Base-by-base conservation (phyloP, 2,797 vertebrate genomes). In the Mastacembelus armatus region DNA sequence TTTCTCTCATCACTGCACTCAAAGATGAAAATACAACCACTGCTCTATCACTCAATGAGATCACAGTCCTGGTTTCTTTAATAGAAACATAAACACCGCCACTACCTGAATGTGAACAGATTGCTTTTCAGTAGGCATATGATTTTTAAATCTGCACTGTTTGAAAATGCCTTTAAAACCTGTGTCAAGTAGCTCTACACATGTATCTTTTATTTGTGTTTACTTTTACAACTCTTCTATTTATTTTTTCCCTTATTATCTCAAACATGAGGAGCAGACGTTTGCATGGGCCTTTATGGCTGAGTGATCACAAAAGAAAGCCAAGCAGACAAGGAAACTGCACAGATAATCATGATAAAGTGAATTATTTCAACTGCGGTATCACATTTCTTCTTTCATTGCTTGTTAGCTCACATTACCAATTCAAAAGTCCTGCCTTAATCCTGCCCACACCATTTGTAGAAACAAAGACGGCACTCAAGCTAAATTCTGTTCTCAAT, bases 391-490 rank as follows among this genome's bases (percentile, higher is more conserved):
- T 32, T 42, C 72, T 86, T 87, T 82, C 71, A 74, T 71, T 60
- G 26, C 80, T 89, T 77, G 66, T 85, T 81, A 78, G 86, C 77
- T 91, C 75, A 22, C 69, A 84, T 89, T 81, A 90, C 88, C 59
- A 63, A 83, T 83, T 89, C 61, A 77, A 71, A 72, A 68, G 75
- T 69, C 47, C 55, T 70, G 80, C 47, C 58, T 74, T 85, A 85
- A 90, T 90, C 82, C 73, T 40, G 73, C 26, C 61, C 69, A 24
- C 64, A 76, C 52, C 60, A 74, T 80, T 79, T 52, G 49, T 60
- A 36, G 65, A 88, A 80, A 90, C 88, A 90, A 90, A 89, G 83
- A 60, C 74, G 14, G 64, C 79, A 81, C 75, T 88, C 83, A 77
- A 68, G 83, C 65, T 66, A 80, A 88, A 85, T 77, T 83, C 68